Percentiles rank a stretch among this genome's conserved stretches.
phyloP scores from a whole-genome alignment of 2,113 vertebrate genomes.

The Origma solitaria region DNA sequence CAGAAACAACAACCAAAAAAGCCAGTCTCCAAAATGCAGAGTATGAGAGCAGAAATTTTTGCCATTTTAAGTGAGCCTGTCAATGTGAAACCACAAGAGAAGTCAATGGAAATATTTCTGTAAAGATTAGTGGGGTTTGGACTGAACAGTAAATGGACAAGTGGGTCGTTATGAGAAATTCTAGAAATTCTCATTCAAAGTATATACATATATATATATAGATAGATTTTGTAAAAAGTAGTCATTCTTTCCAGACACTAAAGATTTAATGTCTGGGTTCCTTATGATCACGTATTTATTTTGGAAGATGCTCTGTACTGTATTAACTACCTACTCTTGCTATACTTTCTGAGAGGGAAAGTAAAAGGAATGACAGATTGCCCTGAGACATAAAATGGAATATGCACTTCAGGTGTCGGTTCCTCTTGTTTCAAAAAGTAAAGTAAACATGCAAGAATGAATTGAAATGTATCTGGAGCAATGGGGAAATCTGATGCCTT shows the following conservation, averaged over 20 bases:
- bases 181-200: not conserved
- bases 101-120: not conserved
- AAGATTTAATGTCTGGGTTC: not conserved
- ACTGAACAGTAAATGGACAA: not conserved
- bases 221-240: not conserved
- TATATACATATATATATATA: not conserved
- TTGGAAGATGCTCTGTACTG: not conserved
- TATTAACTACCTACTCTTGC: not conserved
- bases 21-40: not conserved
- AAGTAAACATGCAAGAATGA: not conserved
- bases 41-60: not conserved
- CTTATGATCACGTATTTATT: not conserved
- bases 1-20: not conserved
- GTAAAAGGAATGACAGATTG: not conserved
- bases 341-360: not conserved
- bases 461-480: not conserved
- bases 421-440: not conserved
- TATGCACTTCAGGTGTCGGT: rapidly evolving
- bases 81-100: not conserved
- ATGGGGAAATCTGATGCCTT: not conserved
- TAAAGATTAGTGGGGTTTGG: not conserved
- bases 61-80: not conserved
- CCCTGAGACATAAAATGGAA: not conserved
- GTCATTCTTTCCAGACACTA: not conserved
- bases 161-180: not conserved